phyloP scores from a whole-genome alignment of 2,113 vertebrate genomes.

The Bos indicus region DNA sequence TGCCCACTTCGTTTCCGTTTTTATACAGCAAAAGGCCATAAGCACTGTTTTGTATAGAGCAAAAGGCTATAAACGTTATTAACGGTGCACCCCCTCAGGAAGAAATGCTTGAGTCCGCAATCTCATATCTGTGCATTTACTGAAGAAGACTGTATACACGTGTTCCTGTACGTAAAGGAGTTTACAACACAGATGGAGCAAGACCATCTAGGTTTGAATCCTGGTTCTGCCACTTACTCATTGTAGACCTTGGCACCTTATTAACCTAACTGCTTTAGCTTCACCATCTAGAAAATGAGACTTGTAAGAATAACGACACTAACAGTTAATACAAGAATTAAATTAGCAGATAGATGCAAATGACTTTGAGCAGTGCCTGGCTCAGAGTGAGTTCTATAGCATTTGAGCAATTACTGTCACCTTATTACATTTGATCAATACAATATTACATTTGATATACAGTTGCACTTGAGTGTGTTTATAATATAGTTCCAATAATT shows the following conservation, averaged over 20 bases:
- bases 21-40: fast-evolving
- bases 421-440: neutral
- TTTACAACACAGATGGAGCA: fast-evolving
- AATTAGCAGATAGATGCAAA: neutral
- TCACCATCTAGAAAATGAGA: neutral
- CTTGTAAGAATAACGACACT: no score
- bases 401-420: neutral
- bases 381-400: neutral
- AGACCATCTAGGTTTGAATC: no score
- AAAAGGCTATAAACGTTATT: fast-evolving
- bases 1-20: neutral
- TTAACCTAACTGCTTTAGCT: neutral
- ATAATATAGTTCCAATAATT: neutral
- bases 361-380: neutral
- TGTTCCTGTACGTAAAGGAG: neutral
- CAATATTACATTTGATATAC: neutral
- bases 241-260: neutral
- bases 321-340: neutral
- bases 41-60: neutral
- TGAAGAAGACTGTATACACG: fast-evolving
- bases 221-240: neutral
- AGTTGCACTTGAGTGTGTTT: neutral
- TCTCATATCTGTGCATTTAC: fast-evolving
- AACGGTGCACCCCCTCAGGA: fast-evolving
- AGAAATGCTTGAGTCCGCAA: fast-evolving